A percentile compares a stretch with the other conserved stretches of the same genome.
These are phyloP conservation scores for Bambusicola thoracicus DNA, from an alignment of 2,113 vertebrate genomes.

Conservation along the genomic window DNA sequence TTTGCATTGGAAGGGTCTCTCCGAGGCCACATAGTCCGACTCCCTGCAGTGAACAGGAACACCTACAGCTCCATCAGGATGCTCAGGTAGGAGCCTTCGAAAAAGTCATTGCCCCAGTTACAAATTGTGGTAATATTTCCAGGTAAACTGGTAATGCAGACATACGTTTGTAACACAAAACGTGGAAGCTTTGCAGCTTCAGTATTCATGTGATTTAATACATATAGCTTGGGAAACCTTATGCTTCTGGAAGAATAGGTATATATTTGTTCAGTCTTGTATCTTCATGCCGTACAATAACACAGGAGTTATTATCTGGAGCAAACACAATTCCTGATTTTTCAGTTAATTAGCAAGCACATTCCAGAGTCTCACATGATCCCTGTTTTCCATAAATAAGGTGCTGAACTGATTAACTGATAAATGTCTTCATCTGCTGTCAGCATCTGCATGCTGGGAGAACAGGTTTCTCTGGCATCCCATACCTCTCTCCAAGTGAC, in stretches of 20 bases:
- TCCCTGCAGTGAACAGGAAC: neutral
- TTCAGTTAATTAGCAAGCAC: conserved; percentile 52
- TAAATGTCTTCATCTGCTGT: conserved; percentile 57
- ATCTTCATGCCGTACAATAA: neutral
- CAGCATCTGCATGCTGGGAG: conserved; percentile 34
- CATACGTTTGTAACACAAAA: neutral
- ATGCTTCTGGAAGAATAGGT: neutral
- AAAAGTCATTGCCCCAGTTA: neutral
- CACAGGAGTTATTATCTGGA: neutral
- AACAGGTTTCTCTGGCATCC: conserved; percentile 27
- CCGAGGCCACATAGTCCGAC: neutral
- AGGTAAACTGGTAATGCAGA: neutral
- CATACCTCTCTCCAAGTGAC: conserved; percentile 28
- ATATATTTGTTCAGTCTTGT: conserved; percentile 16
- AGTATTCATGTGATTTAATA: neutral
- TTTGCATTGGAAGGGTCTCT: neutral
- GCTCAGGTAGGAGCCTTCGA: neutral
- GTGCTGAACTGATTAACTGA: conserved; percentile 45
- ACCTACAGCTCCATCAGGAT: neutral
- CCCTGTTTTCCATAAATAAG: conserved; percentile 57
- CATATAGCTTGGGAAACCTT: neutral
- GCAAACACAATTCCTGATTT: conserved; percentile 16
- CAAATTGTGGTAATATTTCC: neutral
- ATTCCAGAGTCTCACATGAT: conserved; percentile 8
- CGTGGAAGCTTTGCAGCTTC: neutral